Evolutionary conservation across 2,113 vertebrate genomes (phyloP).

Genomic region (Argyrosomus japonicus): DNA sequence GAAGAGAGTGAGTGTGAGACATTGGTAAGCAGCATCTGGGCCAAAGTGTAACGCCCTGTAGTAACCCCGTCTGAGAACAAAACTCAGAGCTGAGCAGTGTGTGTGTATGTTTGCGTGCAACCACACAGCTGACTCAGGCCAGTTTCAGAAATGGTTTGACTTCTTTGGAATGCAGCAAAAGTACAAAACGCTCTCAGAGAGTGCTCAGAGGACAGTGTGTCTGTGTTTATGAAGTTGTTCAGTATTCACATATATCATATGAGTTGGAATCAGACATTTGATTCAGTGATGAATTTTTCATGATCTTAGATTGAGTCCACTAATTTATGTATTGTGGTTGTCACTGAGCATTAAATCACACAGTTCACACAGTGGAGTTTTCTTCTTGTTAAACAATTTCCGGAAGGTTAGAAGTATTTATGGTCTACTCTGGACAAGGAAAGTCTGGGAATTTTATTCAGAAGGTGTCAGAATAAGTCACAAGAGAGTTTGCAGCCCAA

Average conservation of each 20-base stretch:
- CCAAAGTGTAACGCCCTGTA: constrained; percentile 66
- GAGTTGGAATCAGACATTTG: not conserved
- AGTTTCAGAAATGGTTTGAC: constrained; percentile 55
- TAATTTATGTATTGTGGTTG: not conserved
- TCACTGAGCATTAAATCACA: not conserved
- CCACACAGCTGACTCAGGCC: constrained; percentile 41
- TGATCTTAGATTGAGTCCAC: not conserved
- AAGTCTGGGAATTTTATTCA: not conserved
- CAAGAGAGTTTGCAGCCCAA: not conserved
- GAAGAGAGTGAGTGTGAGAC: not conserved
- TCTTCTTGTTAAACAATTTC: not conserved
- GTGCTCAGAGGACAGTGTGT: not conserved
- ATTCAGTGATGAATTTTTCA: not conserved
- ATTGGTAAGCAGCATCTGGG: constrained; percentile 34
- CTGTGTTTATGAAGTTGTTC: not conserved
- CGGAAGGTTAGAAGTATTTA: not conserved
- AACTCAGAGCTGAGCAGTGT: not conserved
- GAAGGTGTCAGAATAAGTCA: not conserved
- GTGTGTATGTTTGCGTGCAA: constrained; percentile 4
- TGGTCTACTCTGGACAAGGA: not conserved
- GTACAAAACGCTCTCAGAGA: constrained; percentile 36
- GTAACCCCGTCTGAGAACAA: constrained; percentile 62
- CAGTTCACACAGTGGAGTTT: not conserved
- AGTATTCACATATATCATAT: not conserved
- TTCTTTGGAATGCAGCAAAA: constrained; percentile 53